A percentile compares a stretch with the other conserved stretches of the same genome.
Conservation (phyloP, 2,113 vertebrate species). For the Mesitornis unicolor region DNA sequence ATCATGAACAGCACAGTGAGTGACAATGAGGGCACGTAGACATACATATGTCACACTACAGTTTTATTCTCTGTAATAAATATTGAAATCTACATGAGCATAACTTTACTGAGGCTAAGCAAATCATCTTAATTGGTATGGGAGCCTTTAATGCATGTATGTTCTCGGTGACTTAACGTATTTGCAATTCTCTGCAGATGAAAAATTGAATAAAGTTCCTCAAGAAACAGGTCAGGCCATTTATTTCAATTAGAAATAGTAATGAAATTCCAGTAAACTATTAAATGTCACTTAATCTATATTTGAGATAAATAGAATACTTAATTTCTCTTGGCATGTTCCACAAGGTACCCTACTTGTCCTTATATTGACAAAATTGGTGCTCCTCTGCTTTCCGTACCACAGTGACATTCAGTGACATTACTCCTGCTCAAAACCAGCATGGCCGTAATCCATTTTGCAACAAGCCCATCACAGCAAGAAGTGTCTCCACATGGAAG, state of each 20-base stretch:
- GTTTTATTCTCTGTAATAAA: constrained; percentile 11
- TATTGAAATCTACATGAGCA: neutral
- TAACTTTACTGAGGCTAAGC: neutral
- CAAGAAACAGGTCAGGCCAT: constrained; percentile 49
- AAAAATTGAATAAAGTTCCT: constrained; percentile 50
- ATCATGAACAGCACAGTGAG: constrained; percentile 5
- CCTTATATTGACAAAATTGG: constrained; percentile 30
- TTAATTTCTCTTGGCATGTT: constrained; percentile 56
- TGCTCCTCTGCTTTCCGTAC: neutral
- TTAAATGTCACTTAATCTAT: constrained; percentile 72
- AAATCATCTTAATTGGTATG: neutral
- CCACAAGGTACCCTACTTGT: constrained; percentile 14
- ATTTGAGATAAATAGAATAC: constrained; percentile 50
- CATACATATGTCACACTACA: neutral
- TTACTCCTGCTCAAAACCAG: neutral
- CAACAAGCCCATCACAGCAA: neutral
- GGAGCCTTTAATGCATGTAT: neutral
- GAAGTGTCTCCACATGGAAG: neutral
- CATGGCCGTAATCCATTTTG: neutral
- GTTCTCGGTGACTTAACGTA: constrained; percentile 14
- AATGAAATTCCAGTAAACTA: constrained; percentile 73
- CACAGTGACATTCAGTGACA: neutral
- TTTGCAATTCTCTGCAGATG: constrained; percentile 28
- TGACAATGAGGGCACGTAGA: neutral
- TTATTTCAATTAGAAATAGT: constrained; percentile 72